Evolutionary conservation across 2,113 vertebrate species (phyloP).

Genomic region (Athene noctua): DNA sequence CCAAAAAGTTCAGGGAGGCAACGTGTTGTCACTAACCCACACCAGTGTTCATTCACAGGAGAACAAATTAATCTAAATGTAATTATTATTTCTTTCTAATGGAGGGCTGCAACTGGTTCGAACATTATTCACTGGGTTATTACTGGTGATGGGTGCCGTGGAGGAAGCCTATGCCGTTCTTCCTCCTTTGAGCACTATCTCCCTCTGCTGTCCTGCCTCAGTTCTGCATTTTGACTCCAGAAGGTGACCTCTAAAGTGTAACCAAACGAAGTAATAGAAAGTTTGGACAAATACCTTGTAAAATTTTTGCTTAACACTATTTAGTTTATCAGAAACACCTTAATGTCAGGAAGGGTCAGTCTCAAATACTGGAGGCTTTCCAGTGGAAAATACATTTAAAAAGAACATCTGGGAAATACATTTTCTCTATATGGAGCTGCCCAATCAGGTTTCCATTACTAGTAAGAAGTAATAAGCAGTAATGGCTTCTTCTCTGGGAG

Average conservation of each 20-base stretch:
- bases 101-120: neutral
- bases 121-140: neutral
- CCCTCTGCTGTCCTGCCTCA: constrained; percentile 43
- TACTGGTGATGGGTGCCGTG: neutral
- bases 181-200: constrained; percentile 30
- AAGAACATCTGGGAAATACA: neutral
- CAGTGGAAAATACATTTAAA: neutral
- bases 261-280: neutral
- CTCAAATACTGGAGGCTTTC: neutral
- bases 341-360: neutral
- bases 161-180: neutral
- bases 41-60: neutral
- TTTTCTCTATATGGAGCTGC: neutral
- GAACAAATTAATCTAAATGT: neutral
- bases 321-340: neutral
- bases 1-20: neutral
- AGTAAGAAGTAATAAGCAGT: neutral
- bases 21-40: accelerated
- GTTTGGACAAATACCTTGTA: neutral
- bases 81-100: neutral
- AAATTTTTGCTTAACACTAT: neutral
- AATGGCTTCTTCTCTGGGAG: neutral
- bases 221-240: neutral
- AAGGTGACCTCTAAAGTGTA: neutral
- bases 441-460: neutral